These are phyloP conservation scores for Gambusia yucatana DNA, from an alignment of 2,797 vertebrate species.

Conservation along the genomic window DNA sequence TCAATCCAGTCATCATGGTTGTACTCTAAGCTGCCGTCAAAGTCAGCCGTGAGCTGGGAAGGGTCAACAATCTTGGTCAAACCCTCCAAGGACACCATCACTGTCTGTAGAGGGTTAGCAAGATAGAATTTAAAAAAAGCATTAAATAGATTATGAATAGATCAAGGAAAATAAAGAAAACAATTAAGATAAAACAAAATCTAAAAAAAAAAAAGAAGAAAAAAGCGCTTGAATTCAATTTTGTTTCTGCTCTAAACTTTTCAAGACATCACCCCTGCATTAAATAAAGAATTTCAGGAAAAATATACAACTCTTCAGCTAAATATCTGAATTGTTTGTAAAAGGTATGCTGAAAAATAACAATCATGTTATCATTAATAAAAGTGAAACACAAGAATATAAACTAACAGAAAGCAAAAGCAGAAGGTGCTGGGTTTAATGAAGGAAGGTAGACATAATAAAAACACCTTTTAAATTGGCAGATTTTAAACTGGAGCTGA, in stretches of 20 bases:
- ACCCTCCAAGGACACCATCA: constrained; percentile 98
- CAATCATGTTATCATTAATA: constrained; percentile 62
- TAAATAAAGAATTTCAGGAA: constrained; percentile 23
- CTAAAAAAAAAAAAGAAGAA: not conserved
- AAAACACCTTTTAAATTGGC: constrained; percentile 12
- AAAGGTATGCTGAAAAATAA: constrained; percentile 23
- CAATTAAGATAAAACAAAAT: not conserved
- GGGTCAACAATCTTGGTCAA: constrained; percentile 98
- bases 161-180: not conserved
- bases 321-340: constrained; percentile 42
- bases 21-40: constrained; percentile 96
- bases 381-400: constrained; percentile 27
- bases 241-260: constrained; percentile 3
- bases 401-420: constrained; percentile 43
- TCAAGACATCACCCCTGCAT: constrained; percentile 29
- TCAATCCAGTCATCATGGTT: constrained; percentile 99
- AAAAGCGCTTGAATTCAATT: not conserved
- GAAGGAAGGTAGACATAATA: constrained; percentile 4
- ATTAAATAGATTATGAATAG: not conserved
- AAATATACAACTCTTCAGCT: constrained; percentile 37
- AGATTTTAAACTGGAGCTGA: not conserved
- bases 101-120: constrained; percentile 81
- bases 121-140: not conserved
- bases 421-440: constrained; percentile 29
- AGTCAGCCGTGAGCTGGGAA: constrained; percentile 96